These are phyloP conservation scores for Dromius quadrimaculatus DNA, from an alignment of 2,888 invertebrate species.

Conservation along the genomic window DNA sequence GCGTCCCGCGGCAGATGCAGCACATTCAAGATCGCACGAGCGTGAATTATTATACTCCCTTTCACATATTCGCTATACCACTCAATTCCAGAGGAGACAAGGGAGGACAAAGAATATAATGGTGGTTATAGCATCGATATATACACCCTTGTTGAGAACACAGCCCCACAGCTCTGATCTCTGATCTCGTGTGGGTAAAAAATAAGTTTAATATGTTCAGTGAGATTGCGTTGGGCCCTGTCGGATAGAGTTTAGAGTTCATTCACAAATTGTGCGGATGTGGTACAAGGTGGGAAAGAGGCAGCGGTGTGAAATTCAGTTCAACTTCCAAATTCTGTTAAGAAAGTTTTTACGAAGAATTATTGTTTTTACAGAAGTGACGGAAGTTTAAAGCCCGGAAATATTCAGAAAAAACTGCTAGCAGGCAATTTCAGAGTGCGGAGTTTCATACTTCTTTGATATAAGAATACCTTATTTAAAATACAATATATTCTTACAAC, in stretches of 20 bases:
- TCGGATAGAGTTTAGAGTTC: too few species aligned
- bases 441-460: too few species aligned
- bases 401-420: too few species aligned
- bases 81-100: background rate
- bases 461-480: too few species aligned
- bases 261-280: slow-evolving; percentile 1
- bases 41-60: slow-evolving; percentile 20
- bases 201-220: slow-evolving; percentile 21
- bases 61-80: too few species aligned
- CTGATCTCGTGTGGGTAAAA: slow-evolving; percentile 14
- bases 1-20: slow-evolving; percentile 14
- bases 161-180: slow-evolving; percentile 12
- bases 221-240: background rate
- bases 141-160: slow-evolving; percentile 2
- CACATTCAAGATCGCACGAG: slow-evolving; percentile 16
- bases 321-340: background rate
- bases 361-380: too few species aligned
- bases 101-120: background rate
- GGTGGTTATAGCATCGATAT: slow-evolving; percentile 15
- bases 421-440: too few species aligned
- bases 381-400: too few species aligned
- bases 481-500: too few species aligned
- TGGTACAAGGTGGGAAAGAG: background rate
- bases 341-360: background rate
- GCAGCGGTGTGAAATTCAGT: background rate